A percentile compares a stretch with the other conserved stretches of the same genome.
These are phyloP conservation scores for Trachelus stipa DNA, from an alignment of 2,888 invertebrate genomes.

Conservation along the genomic window DNA sequence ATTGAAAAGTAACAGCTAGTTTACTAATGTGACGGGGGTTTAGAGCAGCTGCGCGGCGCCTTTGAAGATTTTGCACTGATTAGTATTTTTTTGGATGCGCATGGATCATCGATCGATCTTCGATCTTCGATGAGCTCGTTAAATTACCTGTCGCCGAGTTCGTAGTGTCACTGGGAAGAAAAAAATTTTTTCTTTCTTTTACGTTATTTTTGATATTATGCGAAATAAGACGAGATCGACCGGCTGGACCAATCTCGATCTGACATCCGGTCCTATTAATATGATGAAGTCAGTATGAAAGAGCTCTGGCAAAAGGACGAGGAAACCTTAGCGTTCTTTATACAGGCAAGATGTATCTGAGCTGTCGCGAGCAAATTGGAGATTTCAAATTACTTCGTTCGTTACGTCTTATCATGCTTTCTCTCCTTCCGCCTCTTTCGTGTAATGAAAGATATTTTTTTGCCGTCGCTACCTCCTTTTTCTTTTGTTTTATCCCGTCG, in stretches of 20 bases:
- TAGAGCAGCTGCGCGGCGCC: neutral
- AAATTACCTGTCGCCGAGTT: neutral
- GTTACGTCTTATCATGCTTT: neutral
- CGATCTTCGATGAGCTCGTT: neutral
- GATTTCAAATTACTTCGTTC: neutral
- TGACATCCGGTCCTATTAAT: conserved; percentile 3
- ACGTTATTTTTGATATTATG: neutral
- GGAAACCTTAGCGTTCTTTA: neutral
- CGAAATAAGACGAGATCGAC: neutral
- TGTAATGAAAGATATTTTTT: neutral
- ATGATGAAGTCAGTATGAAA: neutral
- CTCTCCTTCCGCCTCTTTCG: conserved; percentile 1
- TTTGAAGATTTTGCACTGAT: neutral
- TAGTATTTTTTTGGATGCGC: neutral
- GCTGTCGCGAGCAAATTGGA: conserved; percentile 8
- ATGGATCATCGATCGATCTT: neutral
- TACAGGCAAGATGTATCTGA: neutral
- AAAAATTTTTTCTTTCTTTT: neutral
- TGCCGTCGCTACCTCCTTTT: neutral
- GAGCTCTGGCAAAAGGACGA: conserved; percentile 5
- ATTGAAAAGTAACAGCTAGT: neutral
- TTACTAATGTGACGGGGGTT: neutral
- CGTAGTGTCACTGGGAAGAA: neutral
- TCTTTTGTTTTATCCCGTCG: neutral
- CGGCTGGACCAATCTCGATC: neutral